Base-by-base conservation (phyloP, 37 sponge, comb jelly and placozoan genomes). In the Dysidea cf. avara region DNA sequence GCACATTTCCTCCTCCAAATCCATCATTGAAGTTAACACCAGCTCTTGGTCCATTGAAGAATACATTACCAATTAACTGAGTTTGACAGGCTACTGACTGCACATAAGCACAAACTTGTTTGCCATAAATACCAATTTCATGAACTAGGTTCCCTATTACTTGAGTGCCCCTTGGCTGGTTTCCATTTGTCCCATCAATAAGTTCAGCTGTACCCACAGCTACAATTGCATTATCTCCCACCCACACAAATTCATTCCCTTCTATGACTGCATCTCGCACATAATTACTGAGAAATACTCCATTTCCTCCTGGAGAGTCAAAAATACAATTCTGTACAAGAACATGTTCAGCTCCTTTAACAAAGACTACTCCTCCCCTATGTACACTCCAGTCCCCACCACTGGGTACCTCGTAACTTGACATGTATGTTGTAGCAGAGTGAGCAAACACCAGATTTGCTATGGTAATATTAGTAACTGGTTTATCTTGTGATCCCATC, bases 1-100 rank as follows among this genome's bases (percentile, higher is more conserved):
- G 28, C 24, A 58, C 7, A 39, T 75, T 55, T 12, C 77, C 84
- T 48, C 84, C 84, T 33, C 73, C 84, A 76, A 83, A 83, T 4
- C 77, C 77, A 76, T 83, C 84, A 46, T 83, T 83, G 50, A 83
- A 83, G 61, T 83, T 83, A 62, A 83, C 61, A 17, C 84, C 84
- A 7, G 77, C 84, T 17, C 84, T 60, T 16, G 84, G 84, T 35
- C 84, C 84, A 48, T 83, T 83, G 71, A 75, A 83, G 55, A 75
- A 56, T 20, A 83, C 77, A 51, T 83, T 83, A 6, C 67, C 70
- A 55, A 4, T 21, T 14, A 83, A 3, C 29, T 56, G 51, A 16
- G 66, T 68, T 50, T 66, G 59, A 61, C 70, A 64, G 29, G 84
- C 69, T 3, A 83, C 25, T n/a, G 65, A 35, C 47, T 83, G 72